Conservation (phyloP, 23 tunicate genomes). For the Botrylloides violaceus region DNA sequence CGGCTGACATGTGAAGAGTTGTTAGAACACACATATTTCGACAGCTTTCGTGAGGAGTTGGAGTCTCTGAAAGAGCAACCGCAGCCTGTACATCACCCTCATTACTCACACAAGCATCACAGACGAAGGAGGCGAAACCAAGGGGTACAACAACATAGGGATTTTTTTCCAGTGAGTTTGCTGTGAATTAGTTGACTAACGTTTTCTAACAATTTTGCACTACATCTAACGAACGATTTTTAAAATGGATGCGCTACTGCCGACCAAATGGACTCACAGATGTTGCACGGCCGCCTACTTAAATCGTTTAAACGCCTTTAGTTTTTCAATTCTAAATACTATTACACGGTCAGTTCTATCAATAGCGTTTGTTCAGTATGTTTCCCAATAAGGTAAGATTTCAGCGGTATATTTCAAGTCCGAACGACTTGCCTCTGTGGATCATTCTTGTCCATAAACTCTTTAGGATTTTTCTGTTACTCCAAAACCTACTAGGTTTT, state of each 20-base stretch:
- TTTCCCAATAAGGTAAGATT: too few relatives aligned
- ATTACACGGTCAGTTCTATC: too few relatives aligned
- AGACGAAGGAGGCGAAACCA: conserved; percentile 36
- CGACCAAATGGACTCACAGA: too few relatives aligned
- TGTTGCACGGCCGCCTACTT: too few relatives aligned
- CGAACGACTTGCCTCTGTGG: too few relatives aligned
- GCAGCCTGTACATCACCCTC: conserved; percentile 35
- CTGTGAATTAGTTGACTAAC: conserved; percentile 10
- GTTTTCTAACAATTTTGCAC: background rate
- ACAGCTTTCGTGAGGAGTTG: conserved; percentile 80
- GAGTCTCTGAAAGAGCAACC: conserved; percentile 80
- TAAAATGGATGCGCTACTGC: background rate
- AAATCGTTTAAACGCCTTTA: too few relatives aligned
- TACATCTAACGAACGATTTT: background rate
- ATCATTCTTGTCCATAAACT: too few relatives aligned
- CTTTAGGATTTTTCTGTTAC: too few relatives aligned
- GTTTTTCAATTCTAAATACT: too few relatives aligned
- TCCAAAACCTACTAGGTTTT: too few relatives aligned
- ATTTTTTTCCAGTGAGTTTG: conserved; percentile 82
- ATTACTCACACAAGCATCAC: conserved; percentile 22
- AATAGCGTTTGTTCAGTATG: too few relatives aligned
- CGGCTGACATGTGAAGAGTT: conserved; percentile 86
- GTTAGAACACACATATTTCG: conserved; percentile 94
- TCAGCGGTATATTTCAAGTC: too few relatives aligned
- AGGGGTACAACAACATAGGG: conserved; percentile 65